A percentile compares a stretch with the other conserved stretches of the same genome.
These are phyloP conservation scores for Tachina grossa DNA, from an alignment of 2,888 invertebrate genomes.

Conservation along the genomic window DNA sequence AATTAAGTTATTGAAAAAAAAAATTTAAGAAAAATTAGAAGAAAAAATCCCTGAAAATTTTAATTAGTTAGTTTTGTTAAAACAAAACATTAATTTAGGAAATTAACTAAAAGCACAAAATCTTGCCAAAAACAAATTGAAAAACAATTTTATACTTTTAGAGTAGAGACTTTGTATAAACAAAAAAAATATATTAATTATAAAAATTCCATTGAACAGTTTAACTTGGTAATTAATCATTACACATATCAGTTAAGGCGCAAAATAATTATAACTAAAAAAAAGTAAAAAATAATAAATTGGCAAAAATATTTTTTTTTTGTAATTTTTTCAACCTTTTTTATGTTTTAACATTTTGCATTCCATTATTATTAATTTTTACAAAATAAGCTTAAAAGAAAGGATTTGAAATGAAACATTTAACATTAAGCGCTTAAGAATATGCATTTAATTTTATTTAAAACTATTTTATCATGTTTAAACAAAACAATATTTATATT, in stretches of 20 bases:
- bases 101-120: constrained; percentile 66
- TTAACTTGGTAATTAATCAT: constrained; percentile 46
- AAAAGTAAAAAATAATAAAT: constrained; percentile 3
- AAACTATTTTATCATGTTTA: constrained; percentile 7
- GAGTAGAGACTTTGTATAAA: constrained; percentile 10
- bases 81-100: constrained; percentile 27
- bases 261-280: neutral
- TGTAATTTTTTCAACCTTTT: neutral
- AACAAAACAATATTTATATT: constrained; percentile 2
- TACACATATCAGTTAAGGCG: constrained; percentile 54
- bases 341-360: neutral
- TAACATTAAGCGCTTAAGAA: constrained; percentile 55
- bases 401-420: constrained; percentile 9
- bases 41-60: neutral
- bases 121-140: constrained; percentile 66
- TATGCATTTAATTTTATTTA: constrained; percentile 66
- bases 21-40: constrained; percentile 11
- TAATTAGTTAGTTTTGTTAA: constrained; percentile 23
- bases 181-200: constrained; percentile 23
- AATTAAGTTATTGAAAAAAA: constrained; percentile 47
- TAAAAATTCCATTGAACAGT: constrained; percentile 52
- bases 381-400: neutral
- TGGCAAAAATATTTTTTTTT: constrained; percentile 1
- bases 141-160: constrained; percentile 37
- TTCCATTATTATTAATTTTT: constrained; percentile 40